Base-by-base conservation (phyloP, 2,113 vertebrate genomes). In the Thamnaconus septentrionalis region DNA sequence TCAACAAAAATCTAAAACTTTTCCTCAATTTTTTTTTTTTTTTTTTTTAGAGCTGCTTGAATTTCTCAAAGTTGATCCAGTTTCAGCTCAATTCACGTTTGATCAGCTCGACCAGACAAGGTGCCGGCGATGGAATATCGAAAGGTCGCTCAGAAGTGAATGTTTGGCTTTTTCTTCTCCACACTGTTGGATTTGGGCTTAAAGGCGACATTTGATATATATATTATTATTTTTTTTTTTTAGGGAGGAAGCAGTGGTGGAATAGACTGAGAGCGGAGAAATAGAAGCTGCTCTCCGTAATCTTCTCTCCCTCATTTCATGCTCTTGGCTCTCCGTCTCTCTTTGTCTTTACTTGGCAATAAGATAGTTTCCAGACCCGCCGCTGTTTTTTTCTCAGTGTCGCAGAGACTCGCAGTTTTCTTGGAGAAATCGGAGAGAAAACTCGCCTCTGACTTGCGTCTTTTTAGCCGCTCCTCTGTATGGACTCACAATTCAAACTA, bases 201-300 rank as follows among this genome's bases (percentile, higher is more conserved):
- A 53, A 65, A 48, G 59, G 58, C 45, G 52, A 31, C 18, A 31
- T 57, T 66, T 67, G 71, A 62, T 61, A n/a, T n/a, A n/a, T n/a
- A n/a, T n/a, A n/a, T 31, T 31, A 1, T 31, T 31, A 31, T 31
- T 31, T 31, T 31, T 31, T 31, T 54, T 53, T 66, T 66, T 56
- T 53, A n/a, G 60, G 41, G 68, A 60, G 69, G 43, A 66, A 71
- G 66, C 7, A 52, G 70, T 55, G 41, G 55, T 64, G 75, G 64
- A 72, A 67, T 61, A 71, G 73, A 55, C 84, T 78, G 74, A 81
- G 72, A 69, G 61, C 75, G 59, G 53, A 64, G 56, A 73, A 76
- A 85, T 82, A 71, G 69, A 73, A 66, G 70, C 72, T 73, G 76
- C 66, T 68, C 50, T 79, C 79, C 64, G 72, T 59, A 76, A 80